phyloP scores from a whole-genome alignment of 2,888 invertebrate genomes.

The Hirtodrosophila alboralis region DNA sequence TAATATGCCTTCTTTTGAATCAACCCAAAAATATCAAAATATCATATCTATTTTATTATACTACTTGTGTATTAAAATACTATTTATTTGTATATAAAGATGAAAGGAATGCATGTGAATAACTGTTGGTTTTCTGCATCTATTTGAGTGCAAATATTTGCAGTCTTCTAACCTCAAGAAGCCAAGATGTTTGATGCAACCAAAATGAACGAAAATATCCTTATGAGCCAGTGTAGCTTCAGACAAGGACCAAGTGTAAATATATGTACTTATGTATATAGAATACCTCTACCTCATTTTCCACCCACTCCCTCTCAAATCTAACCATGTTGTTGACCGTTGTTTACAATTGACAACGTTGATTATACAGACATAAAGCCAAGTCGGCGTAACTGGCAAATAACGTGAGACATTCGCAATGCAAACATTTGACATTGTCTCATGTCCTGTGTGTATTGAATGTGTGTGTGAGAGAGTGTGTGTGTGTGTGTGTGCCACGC shows the following conservation, averaged over 20 bases:
- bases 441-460: neutral
- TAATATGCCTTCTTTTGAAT: too few relatives aligned
- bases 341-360: constrained; percentile 70
- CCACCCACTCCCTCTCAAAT: constrained; percentile 7
- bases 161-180: constrained; percentile 61
- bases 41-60: constrained; percentile 23
- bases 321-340: constrained; percentile 57
- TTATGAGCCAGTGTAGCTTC: constrained; percentile 12
- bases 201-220: constrained; percentile 44
- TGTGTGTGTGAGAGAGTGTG: constrained; percentile 10
- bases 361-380: constrained; percentile 71
- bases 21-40: constrained; percentile 26
- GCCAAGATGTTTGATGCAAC: constrained; percentile 69
- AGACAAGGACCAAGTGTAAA: neutral
- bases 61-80: neutral
- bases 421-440: constrained; percentile 42
- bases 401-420: constrained; percentile 47
- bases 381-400: constrained; percentile 54
- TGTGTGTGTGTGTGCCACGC: constrained; percentile 21
- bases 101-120: constrained; percentile 22
- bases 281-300: too few relatives aligned
- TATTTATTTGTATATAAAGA: constrained; percentile 12
- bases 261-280: constrained; percentile 10
- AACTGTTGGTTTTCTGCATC: constrained; percentile 47
- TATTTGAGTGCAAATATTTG: constrained; percentile 69